Evolutionary conservation across 2,797 vertebrate genomes (phyloP), one percentile per base, ranked within the genome.

Genomic region (Gymnoscopelus microlampas): DNA sequence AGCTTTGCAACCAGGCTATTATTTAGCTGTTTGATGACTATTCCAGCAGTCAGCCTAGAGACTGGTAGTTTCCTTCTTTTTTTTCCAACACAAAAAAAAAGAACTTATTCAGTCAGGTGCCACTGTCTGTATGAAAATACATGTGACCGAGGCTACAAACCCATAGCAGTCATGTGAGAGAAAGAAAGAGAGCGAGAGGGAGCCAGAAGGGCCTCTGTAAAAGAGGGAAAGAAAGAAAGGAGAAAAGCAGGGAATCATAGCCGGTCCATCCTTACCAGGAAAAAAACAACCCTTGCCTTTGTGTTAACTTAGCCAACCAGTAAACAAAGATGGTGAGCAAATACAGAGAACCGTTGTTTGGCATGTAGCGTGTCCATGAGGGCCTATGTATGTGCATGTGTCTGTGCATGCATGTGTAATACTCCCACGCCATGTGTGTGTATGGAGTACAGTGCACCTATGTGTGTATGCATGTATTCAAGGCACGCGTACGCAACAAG

Each of bases 91-190:
- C 19, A 19, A 19, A 44, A 44, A 6, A 44, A 9, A 44, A 57
- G 29, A 70, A 64, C 44, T 57, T 58, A 77, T 75, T 81, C 70
- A 78, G 82, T 87, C 83, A 87, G 71, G 82, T 89, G 80, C 56
- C 70, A 74, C 77, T 71, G 55, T 77, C 77, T 86, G 53, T 77
- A 72, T 44, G 80, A 66, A 60, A 61, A 26, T 79, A 72, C 84
- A 85, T 82, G 81, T 89, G 85, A 90, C 79, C 64, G 55, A 60
- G 63, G 63, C 70, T 74, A 39, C 56, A 69, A 59, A 47, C n/a
- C 14, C 54, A 73, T 57, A 73, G 70, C 68, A 11, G 75, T 83
- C 86, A 86, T 84, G 84, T 85, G 85, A 85, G 15, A 55, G 32
- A 23, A 8, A 19, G 51, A 44, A 35, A 26, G 32, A 65, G 66